Base-by-base conservation (phyloP, 2,113 vertebrate genomes). In the Sebastes schlegelii region DNA sequence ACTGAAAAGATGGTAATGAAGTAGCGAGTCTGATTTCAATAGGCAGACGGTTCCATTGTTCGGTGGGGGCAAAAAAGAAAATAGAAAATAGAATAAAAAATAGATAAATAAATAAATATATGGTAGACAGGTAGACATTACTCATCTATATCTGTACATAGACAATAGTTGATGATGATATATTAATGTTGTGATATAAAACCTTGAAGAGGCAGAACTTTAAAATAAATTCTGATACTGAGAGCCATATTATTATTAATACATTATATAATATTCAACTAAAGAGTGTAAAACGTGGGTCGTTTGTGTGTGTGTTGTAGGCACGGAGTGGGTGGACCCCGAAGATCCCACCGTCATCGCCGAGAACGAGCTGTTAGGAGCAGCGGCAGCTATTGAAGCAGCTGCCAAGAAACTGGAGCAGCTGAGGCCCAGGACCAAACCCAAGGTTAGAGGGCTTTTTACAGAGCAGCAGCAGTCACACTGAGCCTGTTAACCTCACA, bases 391-490 rank as follows among this genome's bases (percentile, higher is more conserved):
- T 17, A 99, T 99, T 64, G 98, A 99, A 90, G 98, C 98, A n/a
- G 98, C 97, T 45, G 98, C 98, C 92, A 99, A 98, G 95, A 99
- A 99, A 92, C 93, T 99, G 90, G 98, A 99, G 94, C 98, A 99
- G 94, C 96, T 99, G 90, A 98, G 98, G 83, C 98, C 98, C 0
- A 94, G 98, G 48, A 97, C 98, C 92, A 99, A 99, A 77, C 98
- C 98, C 87, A 99, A 98, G 97, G 98, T 98, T 79, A 91, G 78
- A 60, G 81, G 54, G 69, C 65, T 79, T 87, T 91, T 91, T 85
- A 78, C 82, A 83, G 90, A 80, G 81, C 71, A 13, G 26, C 77
- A 42, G 67, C 63, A 74, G 82, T 80, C 79, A 73, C 72, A 57
- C 66, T 40, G 40, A 62, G 80, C 80, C 71, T 80, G 84, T 84